A percentile compares a stretch with the other conserved stretches of the same genome.
Evolutionary conservation across 2,888 invertebrate species (phyloP).

Genomic region (Calephelis perditalis): DNA sequence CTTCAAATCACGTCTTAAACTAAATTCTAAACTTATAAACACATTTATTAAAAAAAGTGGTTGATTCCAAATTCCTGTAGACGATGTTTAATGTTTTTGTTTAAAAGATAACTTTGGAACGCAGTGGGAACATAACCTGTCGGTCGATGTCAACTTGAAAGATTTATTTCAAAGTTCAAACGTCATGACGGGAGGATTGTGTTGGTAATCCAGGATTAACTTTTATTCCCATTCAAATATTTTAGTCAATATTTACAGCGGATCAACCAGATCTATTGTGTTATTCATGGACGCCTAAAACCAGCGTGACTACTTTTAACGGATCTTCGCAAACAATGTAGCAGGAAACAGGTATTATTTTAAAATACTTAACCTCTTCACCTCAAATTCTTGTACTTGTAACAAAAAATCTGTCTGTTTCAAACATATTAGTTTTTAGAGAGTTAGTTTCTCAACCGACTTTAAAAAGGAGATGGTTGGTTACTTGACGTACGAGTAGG

Average conservation of each 20-base stretch:
- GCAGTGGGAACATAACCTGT: conserved; percentile 40
- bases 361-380: no score
- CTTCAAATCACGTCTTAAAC: no score
- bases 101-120: conserved; percentile 43
- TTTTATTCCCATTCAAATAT: conserved; percentile 47
- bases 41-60: no score
- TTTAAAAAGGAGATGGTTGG: no score
- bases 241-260: conserved; percentile 3
- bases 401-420: no score
- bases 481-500: no score
- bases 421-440: no score
- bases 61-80: conserved; percentile 23
- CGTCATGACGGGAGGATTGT: conserved; percentile 60
- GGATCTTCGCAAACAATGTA: not conserved
- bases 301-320: not conserved
- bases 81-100: conserved; percentile 50
- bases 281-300: conserved; percentile 1
- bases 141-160: conserved; percentile 60
- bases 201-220: conserved; percentile 64
- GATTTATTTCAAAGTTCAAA: conserved; percentile 68
- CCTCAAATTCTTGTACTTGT: no score
- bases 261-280: conserved; percentile 1
- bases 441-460: no score
- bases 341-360: not conserved
- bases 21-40: no score